phyloP scores from a whole-genome alignment of 2,888 invertebrate genomes.

The Ischnura elegans region DNA sequence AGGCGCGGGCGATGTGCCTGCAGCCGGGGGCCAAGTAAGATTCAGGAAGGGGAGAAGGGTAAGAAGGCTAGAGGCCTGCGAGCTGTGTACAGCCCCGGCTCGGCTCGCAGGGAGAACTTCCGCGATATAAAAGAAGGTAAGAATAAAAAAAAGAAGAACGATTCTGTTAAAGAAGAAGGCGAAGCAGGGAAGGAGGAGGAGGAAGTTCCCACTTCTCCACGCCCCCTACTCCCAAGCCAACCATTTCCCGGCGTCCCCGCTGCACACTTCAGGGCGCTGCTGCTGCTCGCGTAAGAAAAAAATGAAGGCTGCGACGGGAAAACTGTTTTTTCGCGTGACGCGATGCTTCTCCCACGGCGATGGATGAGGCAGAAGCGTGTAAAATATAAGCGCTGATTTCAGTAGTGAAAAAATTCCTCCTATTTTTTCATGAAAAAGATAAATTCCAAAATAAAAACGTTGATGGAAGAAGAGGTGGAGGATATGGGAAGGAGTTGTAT shows the following conservation, averaged over 20 bases:
- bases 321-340: constrained; percentile 31
- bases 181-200: neutral
- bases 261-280: constrained; percentile 18
- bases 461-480: too few relatives aligned
- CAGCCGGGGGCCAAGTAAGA: neutral
- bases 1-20: neutral
- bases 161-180: neutral
- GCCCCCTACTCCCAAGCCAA: neutral
- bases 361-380: constrained; percentile 9
- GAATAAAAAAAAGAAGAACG: neutral
- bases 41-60: too few relatives aligned
- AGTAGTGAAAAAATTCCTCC: neutral
- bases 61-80: neutral
- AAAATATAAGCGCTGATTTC: constrained; percentile 6
- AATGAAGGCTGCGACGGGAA: neutral
- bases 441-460: too few relatives aligned
- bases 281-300: neutral
- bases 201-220: neutral
- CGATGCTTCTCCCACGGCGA: neutral
- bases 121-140: too few relatives aligned
- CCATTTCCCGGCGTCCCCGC: neutral
- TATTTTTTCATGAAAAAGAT: too few relatives aligned
- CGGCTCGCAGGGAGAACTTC: neutral
- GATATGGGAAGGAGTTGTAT: neutral
- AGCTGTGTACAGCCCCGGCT: neutral